These are phyloP conservation scores for Cheilosia scutellata DNA, from an alignment of 2,888 invertebrate species.

Conservation along the genomic window DNA sequence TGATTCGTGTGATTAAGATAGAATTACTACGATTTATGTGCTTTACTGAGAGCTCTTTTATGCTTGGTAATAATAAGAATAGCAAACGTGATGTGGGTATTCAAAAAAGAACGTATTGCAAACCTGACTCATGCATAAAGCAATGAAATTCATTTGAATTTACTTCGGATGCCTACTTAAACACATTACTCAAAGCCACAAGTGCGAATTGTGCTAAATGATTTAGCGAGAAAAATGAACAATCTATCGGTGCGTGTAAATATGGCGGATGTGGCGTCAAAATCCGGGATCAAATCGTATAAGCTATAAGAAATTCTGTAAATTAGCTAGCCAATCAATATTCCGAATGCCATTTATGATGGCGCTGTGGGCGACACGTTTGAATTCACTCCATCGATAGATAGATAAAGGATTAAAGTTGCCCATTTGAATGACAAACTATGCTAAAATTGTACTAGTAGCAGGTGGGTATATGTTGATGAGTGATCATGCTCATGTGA, in stretches of 20 bases:
- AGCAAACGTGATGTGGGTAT: slow-evolving; percentile 31
- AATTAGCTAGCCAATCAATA: neutral
- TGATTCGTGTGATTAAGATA: slow-evolving; percentile 26
- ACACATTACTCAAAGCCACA: slow-evolving; percentile 20
- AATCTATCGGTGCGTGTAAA: slow-evolving; percentile 13
- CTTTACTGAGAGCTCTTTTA: slow-evolving; percentile 16
- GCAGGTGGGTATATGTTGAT: no score
- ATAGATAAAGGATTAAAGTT: neutral
- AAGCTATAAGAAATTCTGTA: neutral
- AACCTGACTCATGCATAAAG: slow-evolving; percentile 25
- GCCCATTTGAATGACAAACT: no score
- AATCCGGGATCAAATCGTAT: slow-evolving; percentile 19
- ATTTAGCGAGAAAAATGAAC: slow-evolving; percentile 43
- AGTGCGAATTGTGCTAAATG: slow-evolving; percentile 64
- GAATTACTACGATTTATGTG: slow-evolving; percentile 30
- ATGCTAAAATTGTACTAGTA: no score
- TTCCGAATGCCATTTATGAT: neutral
- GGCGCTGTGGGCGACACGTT: neutral
- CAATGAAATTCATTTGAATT: slow-evolving; percentile 17
- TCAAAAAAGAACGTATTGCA: neutral
- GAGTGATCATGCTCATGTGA: no score
- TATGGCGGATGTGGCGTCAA: slow-evolving; percentile 35
- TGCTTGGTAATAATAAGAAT: slow-evolving; percentile 24
- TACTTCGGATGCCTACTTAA: slow-evolving; percentile 1
- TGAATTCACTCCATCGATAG: neutral